These are phyloP conservation scores for Lathronympha strigana DNA, from an alignment of 2,888 invertebrate species.

Conservation along the genomic window DNA sequence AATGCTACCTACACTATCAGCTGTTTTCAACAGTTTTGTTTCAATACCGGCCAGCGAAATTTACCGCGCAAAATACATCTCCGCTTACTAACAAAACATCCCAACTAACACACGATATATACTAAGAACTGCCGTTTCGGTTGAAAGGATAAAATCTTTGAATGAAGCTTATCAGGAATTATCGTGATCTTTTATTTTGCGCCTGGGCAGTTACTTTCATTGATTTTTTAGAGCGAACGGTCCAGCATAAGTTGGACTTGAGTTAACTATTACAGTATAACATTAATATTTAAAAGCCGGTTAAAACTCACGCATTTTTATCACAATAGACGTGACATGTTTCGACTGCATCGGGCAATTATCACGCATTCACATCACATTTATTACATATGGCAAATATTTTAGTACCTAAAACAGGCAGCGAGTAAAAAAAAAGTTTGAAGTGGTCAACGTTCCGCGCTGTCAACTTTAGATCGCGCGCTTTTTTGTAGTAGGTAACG, in stretches of 20 bases:
- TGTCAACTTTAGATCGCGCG: no score
- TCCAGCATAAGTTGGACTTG: background rate
- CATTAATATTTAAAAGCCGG: no score
- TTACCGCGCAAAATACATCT: constrained; percentile 14
- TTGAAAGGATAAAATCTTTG: background rate
- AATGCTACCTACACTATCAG: constrained; percentile 1
- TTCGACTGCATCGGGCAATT: no score
- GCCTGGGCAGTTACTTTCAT: background rate
- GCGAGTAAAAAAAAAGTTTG: no score
- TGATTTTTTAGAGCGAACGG: background rate
- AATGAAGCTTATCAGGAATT: constrained; percentile 18
- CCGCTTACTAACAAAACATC: background rate
- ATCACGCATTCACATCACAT: no score
- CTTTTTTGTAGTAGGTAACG: no score
- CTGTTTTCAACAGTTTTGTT: constrained; percentile 18
- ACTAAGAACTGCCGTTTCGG: constrained; percentile 1
- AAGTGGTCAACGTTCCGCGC: no score
- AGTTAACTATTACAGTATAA: no score
- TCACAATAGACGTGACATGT: no score
- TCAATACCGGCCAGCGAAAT: constrained; percentile 8
- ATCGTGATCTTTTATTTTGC: constrained; percentile 28
- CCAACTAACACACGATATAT: background rate
- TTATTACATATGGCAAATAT: no score
- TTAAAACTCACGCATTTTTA: no score
- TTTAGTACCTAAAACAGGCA: no score